phyloP scores from a whole-genome alignment of 2,888 invertebrate species.

The Ceriagrion tenellum region DNA sequence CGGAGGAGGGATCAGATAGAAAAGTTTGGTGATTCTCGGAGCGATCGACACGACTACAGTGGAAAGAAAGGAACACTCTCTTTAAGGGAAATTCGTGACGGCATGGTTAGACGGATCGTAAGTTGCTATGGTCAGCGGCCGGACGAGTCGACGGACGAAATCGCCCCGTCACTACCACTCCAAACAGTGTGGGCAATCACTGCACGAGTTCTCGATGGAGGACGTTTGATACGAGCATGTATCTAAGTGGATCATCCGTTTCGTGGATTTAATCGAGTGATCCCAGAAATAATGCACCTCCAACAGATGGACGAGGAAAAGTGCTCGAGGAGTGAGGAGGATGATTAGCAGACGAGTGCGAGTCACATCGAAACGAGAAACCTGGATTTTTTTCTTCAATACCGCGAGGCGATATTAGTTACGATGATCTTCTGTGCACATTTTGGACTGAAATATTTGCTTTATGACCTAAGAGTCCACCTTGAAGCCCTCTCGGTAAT shows the following conservation, averaged over 20 bases:
- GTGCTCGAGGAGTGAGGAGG: not conserved
- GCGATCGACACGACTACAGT: not conserved
- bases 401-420: too few species aligned
- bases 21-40: not conserved
- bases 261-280: conserved; percentile 24
- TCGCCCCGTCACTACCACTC: not conserved
- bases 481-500: too few species aligned
- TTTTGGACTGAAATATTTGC: too few species aligned
- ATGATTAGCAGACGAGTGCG: not conserved
- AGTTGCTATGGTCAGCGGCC: not conserved
- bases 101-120: not conserved
- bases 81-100: conserved; percentile 8
- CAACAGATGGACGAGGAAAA: not conserved
- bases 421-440: too few species aligned
- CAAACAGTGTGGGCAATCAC: conserved; percentile 22
- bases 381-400: not conserved
- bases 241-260: conserved; percentile 33
- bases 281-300: conserved; percentile 9
- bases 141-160: not conserved
- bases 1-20: not conserved
- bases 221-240: conserved; percentile 19
- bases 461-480: too few species aligned
- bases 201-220: conserved; percentile 28
- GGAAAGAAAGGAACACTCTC: not conserved
- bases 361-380: not conserved